Base-by-base conservation (phyloP, 2,888 invertebrate species). In the Chamaedrilus cognettii region DNA sequence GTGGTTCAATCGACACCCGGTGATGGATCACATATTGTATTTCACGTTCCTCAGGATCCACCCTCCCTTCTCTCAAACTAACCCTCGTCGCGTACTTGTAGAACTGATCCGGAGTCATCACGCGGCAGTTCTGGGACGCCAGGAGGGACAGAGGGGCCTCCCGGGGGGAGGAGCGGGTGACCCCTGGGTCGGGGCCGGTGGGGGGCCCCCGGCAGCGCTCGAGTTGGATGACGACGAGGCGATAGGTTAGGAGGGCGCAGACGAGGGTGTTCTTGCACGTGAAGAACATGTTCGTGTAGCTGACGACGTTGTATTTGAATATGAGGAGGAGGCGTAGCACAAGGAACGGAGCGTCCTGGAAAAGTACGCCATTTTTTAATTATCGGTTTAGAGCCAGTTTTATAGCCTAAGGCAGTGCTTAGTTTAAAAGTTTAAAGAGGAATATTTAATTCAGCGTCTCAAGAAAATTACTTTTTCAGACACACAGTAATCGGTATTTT, bases 281-380 rank as follows among this genome's bases (percentile, higher is more conserved):
- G 85, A 96, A 96, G 86, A 96, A 96, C 74, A 96, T 92, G 82
- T 96, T 96, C 89, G 96, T 96, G 80, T 96, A 96, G 78, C 92
- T 95, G 74, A 95, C 90, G 42, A 96, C 93, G 74, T 89, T 88
- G 83, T 93, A 95, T 55, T 71, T 68, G 26, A 91, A 88, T 69
- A 96, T 95, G 57, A 96, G 89, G 50, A 95, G 87, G 83, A 78
- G 86, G 1, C 95, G 86, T 80, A 95, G 93, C 0, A 91, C 91
- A 5, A 95, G 85, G 83, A 94, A 95, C 0, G 95, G 94, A 0
- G 92, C 92, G 79, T 95, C 94, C 75, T 88, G 88, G n/a, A n/a
- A n/a, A n/a, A n/a, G n/a, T n/a, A n/a, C n/a, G n/a, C n/a, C n/a
- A n/a, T n/a, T n/a, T n/a, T n/a, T n/a, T n/a, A 0, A 95, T 86